Percentiles rank a stretch among this genome's conserved stretches.
These are phyloP conservation scores for Epinotia ramella DNA, from an alignment of 2,888 invertebrate genomes.

Conservation along the genomic window DNA sequence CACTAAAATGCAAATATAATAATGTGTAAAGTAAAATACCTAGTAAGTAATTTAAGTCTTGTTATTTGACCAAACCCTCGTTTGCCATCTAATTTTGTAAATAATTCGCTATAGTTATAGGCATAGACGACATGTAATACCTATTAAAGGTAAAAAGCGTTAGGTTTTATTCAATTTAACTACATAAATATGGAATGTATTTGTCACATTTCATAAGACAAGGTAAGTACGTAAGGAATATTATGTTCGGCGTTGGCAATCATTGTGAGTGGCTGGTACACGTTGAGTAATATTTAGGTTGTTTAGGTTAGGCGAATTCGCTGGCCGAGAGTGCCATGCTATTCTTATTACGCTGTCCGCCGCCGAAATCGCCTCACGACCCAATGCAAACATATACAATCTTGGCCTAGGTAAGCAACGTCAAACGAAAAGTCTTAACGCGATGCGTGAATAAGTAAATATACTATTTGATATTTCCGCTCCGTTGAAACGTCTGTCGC, in stretches of 20 bases:
- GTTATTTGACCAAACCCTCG: slow-evolving; percentile 71
- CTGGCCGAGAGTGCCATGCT: neutral
- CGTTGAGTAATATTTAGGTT: neutral
- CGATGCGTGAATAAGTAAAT: neutral
- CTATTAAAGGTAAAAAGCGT: slow-evolving; percentile 28
- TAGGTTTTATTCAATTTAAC: slow-evolving; percentile 43
- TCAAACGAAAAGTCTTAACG: neutral
- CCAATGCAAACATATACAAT: too few species aligned
- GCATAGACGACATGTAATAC: slow-evolving; percentile 46
- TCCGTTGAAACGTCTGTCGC: neutral
- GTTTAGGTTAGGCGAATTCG: neutral
- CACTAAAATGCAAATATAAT: slow-evolving; percentile 61
- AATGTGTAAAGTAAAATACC: slow-evolving; percentile 49
- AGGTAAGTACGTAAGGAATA: neutral
- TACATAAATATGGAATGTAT: slow-evolving; percentile 23
- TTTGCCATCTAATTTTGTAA: slow-evolving; percentile 79
- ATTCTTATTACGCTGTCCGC: neutral
- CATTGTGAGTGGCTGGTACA: neutral
- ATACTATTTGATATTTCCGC: neutral
- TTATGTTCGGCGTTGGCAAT: neutral
- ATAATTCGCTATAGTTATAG: slow-evolving; percentile 56
- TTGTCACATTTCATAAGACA: slow-evolving; percentile 10
- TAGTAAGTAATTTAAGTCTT: slow-evolving; percentile 52
- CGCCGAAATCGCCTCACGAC: too few species aligned
- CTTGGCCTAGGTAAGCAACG: neutral